These are phyloP conservation scores for Sacculina carcini DNA, from an alignment of 2,888 invertebrate species.

Conservation along the genomic window DNA sequence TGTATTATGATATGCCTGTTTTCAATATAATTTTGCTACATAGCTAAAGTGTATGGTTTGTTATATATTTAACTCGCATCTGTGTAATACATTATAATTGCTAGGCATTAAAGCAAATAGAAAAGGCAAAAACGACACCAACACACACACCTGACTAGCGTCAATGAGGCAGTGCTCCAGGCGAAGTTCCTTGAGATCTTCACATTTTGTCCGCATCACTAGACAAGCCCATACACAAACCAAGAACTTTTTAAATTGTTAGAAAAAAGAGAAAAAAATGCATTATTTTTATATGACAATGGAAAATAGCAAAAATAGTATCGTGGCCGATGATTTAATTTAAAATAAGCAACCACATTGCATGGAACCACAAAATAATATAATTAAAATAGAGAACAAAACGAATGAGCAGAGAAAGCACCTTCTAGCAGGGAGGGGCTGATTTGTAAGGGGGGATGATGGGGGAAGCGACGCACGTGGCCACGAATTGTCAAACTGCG, in stretches of 20 bases:
- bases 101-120: no score
- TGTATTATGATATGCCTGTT: no score
- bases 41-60: no score
- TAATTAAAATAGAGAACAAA: no score
- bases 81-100: no score
- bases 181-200: neutral
- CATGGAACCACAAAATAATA: no score
- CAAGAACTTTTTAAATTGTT: neutral
- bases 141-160: neutral
- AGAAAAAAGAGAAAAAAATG: neutral
- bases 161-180: neutral
- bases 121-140: no score
- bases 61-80: no score
- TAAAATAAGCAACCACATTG: neutral
- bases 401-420: no score
- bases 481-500: neutral
- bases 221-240: neutral
- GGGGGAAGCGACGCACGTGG: neutral
- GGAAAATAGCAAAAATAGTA: neutral
- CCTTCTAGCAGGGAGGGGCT: neutral
- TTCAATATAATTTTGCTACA: no score
- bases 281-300: no score
- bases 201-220: neutral
- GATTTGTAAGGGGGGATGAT: neutral
- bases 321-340: neutral